phyloP scores from a whole-genome alignment of 1,140 invertebrate genomes.

The Euschistus heros region DNA sequence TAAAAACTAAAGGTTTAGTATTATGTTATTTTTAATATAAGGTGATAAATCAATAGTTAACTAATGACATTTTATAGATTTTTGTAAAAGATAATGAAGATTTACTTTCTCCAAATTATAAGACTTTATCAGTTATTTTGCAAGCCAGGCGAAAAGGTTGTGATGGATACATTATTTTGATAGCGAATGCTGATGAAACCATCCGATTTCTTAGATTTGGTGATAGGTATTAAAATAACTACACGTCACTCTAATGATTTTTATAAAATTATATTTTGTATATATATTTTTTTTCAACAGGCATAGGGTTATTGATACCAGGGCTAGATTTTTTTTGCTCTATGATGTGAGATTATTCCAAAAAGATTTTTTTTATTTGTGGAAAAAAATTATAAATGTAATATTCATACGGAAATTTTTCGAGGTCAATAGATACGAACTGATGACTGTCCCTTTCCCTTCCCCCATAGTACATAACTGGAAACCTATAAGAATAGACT shows the following conservation, averaged over 20 bases:
- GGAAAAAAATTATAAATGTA: constrained; percentile 63
- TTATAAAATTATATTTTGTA: background rate
- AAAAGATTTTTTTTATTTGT: constrained; percentile 54
- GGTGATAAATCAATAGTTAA: constrained; percentile 6
- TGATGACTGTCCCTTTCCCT: constrained; percentile 61
- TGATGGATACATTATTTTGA: constrained; percentile 55
- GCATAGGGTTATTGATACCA: constrained; percentile 53
- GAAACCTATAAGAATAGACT: constrained; percentile 46
- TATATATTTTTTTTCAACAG: constrained; percentile 37
- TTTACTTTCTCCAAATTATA: constrained; percentile 46
- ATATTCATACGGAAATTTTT: constrained; percentile 53
- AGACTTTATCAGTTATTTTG: constrained; percentile 42
- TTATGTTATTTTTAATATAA: background rate
- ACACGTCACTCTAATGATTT: background rate
- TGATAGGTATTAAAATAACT: constrained; percentile 43
- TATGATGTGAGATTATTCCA: constrained; percentile 54
- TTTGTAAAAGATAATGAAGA: constrained; percentile 52
- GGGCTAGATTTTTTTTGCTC: constrained; percentile 54
- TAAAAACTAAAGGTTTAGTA: background rate
- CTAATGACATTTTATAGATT: constrained; percentile 37
- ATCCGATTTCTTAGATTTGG: constrained; percentile 52
- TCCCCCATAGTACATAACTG: constrained; percentile 40
- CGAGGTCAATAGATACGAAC: constrained; percentile 46
- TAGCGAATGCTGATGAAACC: constrained; percentile 58
- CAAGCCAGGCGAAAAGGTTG: constrained; percentile 52